These are phyloP conservation scores for Hycleus cichorii DNA, from an alignment of 1,140 invertebrate genomes.

Conservation along the genomic window DNA sequence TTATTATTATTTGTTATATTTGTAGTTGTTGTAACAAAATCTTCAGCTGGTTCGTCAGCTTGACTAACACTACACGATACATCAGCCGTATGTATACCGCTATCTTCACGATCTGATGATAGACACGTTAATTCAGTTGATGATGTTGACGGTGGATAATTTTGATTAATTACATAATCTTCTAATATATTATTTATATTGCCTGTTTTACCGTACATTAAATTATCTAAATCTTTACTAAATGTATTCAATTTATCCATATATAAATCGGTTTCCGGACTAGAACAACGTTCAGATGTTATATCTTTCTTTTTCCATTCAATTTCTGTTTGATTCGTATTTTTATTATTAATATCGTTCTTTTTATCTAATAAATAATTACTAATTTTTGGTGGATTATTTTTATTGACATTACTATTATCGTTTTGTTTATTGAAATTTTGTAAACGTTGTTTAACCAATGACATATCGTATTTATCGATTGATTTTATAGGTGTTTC, in stretches of 20 bases:
- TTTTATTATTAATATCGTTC: conserved; percentile 17
- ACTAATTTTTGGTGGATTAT: conserved; percentile 24
- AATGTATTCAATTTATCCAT: conserved; percentile 35
- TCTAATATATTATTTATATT: conserved; percentile 43
- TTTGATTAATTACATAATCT: conserved; percentile 26
- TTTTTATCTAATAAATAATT: conserved; percentile 29
- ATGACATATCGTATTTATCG: conserved; percentile 26
- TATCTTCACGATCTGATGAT: conserved; percentile 70
- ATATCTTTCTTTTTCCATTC: conserved; percentile 26
- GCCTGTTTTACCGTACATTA: conserved; percentile 31
- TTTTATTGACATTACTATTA: conserved; percentile 33
- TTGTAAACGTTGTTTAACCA: conserved; percentile 31
- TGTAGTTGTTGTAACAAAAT: conserved; percentile 22
- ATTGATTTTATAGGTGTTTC: conserved; percentile 26
- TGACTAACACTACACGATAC: conserved; percentile 69
- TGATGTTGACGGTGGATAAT: conserved; percentile 48
- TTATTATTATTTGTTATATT: conserved; percentile 23
- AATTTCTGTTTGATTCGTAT: conserved; percentile 17
- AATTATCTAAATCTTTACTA: conserved; percentile 31
- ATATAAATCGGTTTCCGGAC: conserved; percentile 33
- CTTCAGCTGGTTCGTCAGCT: conserved; percentile 56
- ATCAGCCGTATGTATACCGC: conserved; percentile 72
- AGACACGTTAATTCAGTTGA: conserved; percentile 45
- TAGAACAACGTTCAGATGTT: conserved; percentile 27
- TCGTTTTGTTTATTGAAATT: conserved; percentile 36